Evolutionary conservation across 92 coral and sea anemone genomes (phyloP), one percentile per base, ranked within the genome.

Genomic region (Epizoanthus scotinus): DNA sequence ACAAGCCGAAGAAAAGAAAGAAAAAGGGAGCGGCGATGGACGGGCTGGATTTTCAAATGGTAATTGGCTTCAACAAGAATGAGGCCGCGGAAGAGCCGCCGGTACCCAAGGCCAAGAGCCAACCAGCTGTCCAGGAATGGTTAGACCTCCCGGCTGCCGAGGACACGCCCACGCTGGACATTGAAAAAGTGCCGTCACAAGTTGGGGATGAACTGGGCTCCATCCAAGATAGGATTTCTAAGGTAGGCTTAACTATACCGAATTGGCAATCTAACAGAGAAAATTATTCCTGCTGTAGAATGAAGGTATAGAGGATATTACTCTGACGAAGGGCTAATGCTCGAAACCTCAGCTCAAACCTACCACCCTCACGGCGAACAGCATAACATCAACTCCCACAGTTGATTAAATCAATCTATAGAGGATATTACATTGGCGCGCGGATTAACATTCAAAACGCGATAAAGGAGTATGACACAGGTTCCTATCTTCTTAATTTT

Each of bases 141-240:
- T 84, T 85, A 27, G 87, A 81, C 63, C 63, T 84, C 40, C 67
- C 88, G 13, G 60, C 73, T 24, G 28, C 19, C 0, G 59, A 73
- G 31, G 82, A 24, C 0, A 77, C 55, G 24, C 62, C 77, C 66
- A 78, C 91, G 15, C 54, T 90, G 68, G 71, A 92, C 28, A 86
- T 92, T 59, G 91, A 92, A 8, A 78, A 86, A 26, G 79, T 63
- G 24, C 83, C 88, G 26, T 84, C 91, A 21, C 81, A 81, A 55
- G 28, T 87, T 50, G 97, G 90, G 0, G 87, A 83, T 49, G 97
- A 92, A 57, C 81, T 92, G 7, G 93, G 90, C 14, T 87, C 92
- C 8, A 90, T 92, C 21, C 87, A 93, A 18, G 94, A 92, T 67
- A 60, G 97, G 71, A 92, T 92, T 79, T 79, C 92, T 28, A 92